Evolutionary conservation across 2,113 vertebrate species (phyloP).

Genomic region (Heloderma charlesbogerti): DNA sequence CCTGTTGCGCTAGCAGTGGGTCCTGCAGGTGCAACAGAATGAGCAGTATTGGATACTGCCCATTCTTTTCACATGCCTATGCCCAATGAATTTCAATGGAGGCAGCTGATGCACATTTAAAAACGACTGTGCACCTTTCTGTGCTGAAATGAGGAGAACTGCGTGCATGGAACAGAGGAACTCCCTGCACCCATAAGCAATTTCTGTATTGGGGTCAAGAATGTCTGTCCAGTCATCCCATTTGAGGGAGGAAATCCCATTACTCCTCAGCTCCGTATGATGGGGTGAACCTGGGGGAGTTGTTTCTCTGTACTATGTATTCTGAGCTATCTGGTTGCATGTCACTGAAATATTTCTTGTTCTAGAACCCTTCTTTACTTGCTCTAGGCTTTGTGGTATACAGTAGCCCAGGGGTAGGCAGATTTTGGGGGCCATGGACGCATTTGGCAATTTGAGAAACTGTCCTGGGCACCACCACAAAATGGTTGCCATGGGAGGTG

Average conservation of each 20-base stretch:
- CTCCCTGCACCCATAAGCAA: background rate
- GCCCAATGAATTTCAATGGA: background rate
- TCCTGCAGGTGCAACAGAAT: no score
- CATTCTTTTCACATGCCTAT: background rate
- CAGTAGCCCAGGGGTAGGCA: no score
- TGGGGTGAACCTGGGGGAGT: background rate
- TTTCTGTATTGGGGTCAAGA: background rate
- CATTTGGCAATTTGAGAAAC: no score
- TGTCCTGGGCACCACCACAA: no score
- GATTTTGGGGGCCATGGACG: no score
- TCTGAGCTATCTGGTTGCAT: background rate
- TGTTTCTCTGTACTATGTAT: background rate
- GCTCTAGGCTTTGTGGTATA: background rate
- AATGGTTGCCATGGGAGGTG: no score
- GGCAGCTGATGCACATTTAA: background rate
- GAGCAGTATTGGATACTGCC: no score
- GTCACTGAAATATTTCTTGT: background rate
- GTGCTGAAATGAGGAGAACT: background rate
- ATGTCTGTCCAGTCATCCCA: background rate
- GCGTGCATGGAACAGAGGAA: background rate
- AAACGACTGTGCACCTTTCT: background rate
- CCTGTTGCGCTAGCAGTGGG: no score
- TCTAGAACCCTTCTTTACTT: background rate
- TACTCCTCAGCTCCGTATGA: background rate
- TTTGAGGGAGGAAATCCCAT: background rate